A percentile compares a stretch with the other conserved stretches of the same genome.
Evolutionary conservation across 2,113 vertebrate genomes (phyloP).

Genomic region (Colius striatus): DNA sequence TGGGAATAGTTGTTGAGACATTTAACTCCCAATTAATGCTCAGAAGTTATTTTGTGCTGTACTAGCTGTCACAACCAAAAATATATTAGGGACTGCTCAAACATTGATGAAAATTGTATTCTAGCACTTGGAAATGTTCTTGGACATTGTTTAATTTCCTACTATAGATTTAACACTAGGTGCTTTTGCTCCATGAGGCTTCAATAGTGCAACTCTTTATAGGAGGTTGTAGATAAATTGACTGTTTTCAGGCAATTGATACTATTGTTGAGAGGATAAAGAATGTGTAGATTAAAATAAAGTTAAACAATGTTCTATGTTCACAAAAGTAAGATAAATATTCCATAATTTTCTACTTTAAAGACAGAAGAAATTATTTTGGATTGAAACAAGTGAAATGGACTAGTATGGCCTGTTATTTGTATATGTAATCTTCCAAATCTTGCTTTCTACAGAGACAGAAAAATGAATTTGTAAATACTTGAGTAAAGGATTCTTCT

Average conservation of each 20-base stretch:
- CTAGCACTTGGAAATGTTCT: neutral
- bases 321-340: neutral
- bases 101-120: neutral
- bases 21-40: neutral
- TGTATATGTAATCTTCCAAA: neutral
- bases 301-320: neutral
- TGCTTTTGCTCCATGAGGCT: fast-evolving
- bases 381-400: neutral
- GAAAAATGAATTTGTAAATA: neutral
- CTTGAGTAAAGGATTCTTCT: neutral
- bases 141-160: neutral
- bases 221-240: neutral
- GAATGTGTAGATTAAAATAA: neutral
- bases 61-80: neutral
- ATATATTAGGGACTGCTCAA: neutral
- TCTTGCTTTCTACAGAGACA: neutral
- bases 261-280: neutral
- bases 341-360: neutral
- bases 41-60: neutral
- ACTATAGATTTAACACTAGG: neutral
- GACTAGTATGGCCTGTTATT: neutral
- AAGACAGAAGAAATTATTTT: neutral
- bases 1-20: neutral
- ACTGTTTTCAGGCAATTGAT: neutral
- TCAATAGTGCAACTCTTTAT: neutral